These are phyloP conservation scores for Caenorhabditis tropicalis DNA, from an alignment of 1,140 invertebrate genomes.

Conservation along the genomic window DNA sequence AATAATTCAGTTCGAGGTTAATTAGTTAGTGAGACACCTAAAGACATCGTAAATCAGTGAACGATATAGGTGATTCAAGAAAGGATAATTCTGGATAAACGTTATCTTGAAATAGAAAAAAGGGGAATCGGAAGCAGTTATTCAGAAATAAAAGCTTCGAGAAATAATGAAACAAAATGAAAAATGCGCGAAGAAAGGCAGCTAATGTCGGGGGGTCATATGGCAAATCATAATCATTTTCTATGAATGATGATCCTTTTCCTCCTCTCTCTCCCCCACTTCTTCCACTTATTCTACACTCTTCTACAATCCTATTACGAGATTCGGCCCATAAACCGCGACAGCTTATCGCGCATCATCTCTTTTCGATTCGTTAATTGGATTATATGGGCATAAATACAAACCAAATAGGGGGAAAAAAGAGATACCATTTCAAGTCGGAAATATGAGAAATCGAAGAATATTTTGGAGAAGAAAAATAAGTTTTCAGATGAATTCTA, in stretches of 20 bases:
- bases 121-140: no score
- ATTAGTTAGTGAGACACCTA: neutral
- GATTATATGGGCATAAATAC: conserved; percentile 40
- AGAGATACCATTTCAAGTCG: conserved; percentile 39
- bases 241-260: conserved; percentile 29
- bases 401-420: neutral
- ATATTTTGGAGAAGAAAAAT: neutral
- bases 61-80: neutral
- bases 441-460: neutral
- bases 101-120: no score
- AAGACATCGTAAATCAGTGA: neutral
- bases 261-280: neutral
- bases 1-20: conserved; percentile 33
- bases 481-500: neutral
- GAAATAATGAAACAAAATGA: neutral
- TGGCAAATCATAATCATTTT: conserved; percentile 32
- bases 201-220: conserved; percentile 27
- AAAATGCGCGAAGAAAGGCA: neutral
- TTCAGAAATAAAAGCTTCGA: no score
- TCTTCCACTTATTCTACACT: no score
- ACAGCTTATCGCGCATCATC: conserved; percentile 39
- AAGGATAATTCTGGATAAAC: no score
- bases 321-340: conserved; percentile 22
- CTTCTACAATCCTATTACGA: conserved; percentile 26
- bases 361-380: conserved; percentile 40